Percentiles rank a stretch among this genome's conserved stretches.
These are phyloP conservation scores for Heliconius erato DNA, from an alignment of 2,888 invertebrate species.

Conservation along the genomic window DNA sequence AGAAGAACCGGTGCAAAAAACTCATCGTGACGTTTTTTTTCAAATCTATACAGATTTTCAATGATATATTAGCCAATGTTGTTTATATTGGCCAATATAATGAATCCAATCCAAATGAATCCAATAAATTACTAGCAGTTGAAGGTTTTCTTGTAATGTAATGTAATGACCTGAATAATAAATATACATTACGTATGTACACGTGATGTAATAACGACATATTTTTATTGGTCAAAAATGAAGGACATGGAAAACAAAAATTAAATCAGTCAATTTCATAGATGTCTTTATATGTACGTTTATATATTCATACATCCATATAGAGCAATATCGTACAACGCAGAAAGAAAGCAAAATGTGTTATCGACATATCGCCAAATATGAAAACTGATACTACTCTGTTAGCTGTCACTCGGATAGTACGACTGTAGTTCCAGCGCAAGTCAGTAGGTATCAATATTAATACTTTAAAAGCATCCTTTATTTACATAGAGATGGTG, in stretches of 20 bases:
- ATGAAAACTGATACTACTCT: not conserved
- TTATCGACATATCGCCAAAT: not conserved
- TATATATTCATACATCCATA: not conserved
- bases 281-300: not conserved
- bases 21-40: too few relatives aligned
- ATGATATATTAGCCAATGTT: too few relatives aligned
- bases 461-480: not conserved
- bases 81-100: too few relatives aligned
- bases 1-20: too few relatives aligned
- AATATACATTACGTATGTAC: not conserved
- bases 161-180: not conserved
- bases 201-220: not conserved
- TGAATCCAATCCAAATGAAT: not conserved
- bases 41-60: too few relatives aligned
- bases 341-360: slow-evolving; percentile 6
- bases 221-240: too few relatives aligned
- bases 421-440: not conserved
- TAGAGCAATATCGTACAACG: not conserved
- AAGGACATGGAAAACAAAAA: not conserved
- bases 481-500: not conserved
- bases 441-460: not conserved
- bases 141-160: slow-evolving; percentile 3
- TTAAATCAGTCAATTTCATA: not conserved
- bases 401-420: not conserved
- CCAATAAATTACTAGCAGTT: not conserved